A percentile compares a stretch with the other conserved stretches of the same genome.
Evolutionary conservation across 2,113 vertebrate genomes (phyloP).

Genomic region (Carassius gibelio): DNA sequence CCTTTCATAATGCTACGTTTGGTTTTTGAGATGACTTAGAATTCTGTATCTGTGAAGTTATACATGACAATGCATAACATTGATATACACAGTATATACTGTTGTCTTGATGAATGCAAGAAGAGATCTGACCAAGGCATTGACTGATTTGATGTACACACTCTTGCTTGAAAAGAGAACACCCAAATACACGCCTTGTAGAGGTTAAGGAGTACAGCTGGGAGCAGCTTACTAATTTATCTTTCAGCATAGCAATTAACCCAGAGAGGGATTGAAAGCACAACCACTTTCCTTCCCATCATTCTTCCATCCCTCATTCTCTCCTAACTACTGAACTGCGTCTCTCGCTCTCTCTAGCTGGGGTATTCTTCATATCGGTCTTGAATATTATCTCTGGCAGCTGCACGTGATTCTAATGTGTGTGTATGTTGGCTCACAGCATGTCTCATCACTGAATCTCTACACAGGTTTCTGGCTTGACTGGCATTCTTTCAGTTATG

Average conservation of each 20-base stretch:
- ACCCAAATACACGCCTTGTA: slow-evolving; percentile 6
- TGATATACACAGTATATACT: background rate
- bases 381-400: slow-evolving; percentile 22
- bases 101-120: background rate
- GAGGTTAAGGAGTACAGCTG: slow-evolving; percentile 35
- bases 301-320: slow-evolving; percentile 47
- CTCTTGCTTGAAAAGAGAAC: slow-evolving; percentile 24
- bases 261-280: slow-evolving; percentile 19
- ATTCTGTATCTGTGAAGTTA: background rate
- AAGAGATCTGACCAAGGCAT: background rate
- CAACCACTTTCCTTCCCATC: slow-evolving; percentile 37
- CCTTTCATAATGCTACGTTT: background rate
- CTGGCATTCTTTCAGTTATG: background rate
- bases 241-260: slow-evolving; percentile 51
- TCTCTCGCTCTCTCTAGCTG: slow-evolving; percentile 14
- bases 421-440: background rate
- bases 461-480: background rate
- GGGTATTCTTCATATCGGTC: background rate
- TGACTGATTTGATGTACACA: slow-evolving; percentile 12
- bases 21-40: background rate
- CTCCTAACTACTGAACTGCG: slow-evolving; percentile 20
- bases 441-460: slow-evolving; percentile 4
- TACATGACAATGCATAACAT: background rate
- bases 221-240: slow-evolving; percentile 42
- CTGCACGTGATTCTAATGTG: background rate